Percentiles rank a stretch among this genome's conserved stretches.
phyloP scores from a whole-genome alignment of 2,888 invertebrate species.

The Trissonchulus latispiculum region DNA sequence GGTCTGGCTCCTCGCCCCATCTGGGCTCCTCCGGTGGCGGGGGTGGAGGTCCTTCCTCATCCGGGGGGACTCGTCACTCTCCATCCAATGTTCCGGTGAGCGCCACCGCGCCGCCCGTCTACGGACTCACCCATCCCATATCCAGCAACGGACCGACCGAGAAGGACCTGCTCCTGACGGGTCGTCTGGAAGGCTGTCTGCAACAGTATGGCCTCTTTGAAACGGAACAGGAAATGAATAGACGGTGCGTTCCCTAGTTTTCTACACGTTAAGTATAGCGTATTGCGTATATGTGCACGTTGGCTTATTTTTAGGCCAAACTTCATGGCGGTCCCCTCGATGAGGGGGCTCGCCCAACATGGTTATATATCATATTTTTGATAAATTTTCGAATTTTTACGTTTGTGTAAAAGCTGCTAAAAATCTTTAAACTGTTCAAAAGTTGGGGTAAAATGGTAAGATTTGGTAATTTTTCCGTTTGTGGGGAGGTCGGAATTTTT shows the following conservation, averaged over 20 bases:
- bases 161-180: constrained; percentile 32
- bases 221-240: constrained; percentile 35
- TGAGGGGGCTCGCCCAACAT: not conserved
- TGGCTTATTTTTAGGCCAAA: too few species aligned
- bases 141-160: constrained; percentile 31
- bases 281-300: too few species aligned
- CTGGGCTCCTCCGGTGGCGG: too few species aligned
- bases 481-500: too few species aligned
- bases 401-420: too few species aligned
- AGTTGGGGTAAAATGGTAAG: too few species aligned
- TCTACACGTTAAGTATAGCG: too few species aligned
- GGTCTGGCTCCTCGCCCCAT: too few species aligned
- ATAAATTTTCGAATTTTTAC: not conserved
- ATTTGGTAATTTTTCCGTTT: too few species aligned
- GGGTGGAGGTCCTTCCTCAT: too few species aligned
- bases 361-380: not conserved
- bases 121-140: constrained; percentile 28
- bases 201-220: constrained; percentile 34
- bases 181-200: constrained; percentile 29
- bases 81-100: constrained; percentile 18
- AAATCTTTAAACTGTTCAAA: too few species aligned
- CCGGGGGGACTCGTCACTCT: not conserved
- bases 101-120: constrained; percentile 37
- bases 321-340: too few species aligned
- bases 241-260: not conserved